Percentiles rank a stretch among this genome's conserved stretches.
phyloP scores from a whole-genome alignment of 2,888 invertebrate genomes.

The Lasiommata megera region DNA sequence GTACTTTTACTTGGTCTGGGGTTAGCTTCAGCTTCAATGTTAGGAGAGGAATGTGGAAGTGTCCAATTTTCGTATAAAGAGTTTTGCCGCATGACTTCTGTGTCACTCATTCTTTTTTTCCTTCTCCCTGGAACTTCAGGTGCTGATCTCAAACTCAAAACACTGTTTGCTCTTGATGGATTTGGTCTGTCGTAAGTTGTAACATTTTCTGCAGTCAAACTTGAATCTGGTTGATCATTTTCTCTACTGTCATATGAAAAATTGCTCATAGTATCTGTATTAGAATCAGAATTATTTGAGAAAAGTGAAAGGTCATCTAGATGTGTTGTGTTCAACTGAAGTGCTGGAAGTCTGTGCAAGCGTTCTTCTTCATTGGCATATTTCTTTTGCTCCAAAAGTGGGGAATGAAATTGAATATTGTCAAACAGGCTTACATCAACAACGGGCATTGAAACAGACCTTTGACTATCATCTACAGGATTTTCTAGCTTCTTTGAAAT shows the following conservation, averaged over 20 bases:
- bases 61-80: constrained; percentile 70
- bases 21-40: constrained; percentile 30
- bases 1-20: constrained; percentile 78
- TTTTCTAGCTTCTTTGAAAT: constrained; percentile 51
- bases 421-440: constrained; percentile 83
- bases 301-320: constrained; percentile 65
- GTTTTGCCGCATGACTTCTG: constrained; percentile 59
- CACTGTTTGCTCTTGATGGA: constrained; percentile 57
- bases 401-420: constrained; percentile 84
- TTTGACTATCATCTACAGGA: constrained; percentile 47
- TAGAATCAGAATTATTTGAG: constrained; percentile 64
- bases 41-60: constrained; percentile 43
- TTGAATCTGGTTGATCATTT: constrained; percentile 43
- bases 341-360: constrained; percentile 41
- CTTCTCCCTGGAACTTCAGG: constrained; percentile 61
- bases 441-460: constrained; percentile 80
- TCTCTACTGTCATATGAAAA: constrained; percentile 61
- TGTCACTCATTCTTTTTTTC: constrained; percentile 48
- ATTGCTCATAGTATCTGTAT: constrained; percentile 59
- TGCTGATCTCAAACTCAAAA: constrained; percentile 49
- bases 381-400: constrained; percentile 71
- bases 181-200: constrained; percentile 67
- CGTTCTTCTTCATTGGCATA: constrained; percentile 44
- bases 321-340: constrained; percentile 52
- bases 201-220: constrained; percentile 43